Conservation (phyloP, 2,113 vertebrate genomes). For the Prunella himalayana region DNA sequence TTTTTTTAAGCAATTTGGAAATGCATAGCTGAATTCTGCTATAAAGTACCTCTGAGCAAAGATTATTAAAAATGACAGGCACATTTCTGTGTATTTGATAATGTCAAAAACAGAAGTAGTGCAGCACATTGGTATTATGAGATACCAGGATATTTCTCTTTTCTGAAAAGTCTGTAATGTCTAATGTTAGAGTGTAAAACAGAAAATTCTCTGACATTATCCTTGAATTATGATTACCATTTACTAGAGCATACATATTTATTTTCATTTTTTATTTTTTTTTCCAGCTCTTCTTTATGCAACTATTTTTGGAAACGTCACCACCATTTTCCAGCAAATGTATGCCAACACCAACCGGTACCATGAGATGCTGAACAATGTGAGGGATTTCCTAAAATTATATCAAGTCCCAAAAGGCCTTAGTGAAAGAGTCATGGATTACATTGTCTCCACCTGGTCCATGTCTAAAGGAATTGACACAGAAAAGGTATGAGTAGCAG, state of each 20-base stretch:
- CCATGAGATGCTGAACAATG: constrained; percentile 97
- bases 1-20: not conserved
- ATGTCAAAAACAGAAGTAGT: not conserved
- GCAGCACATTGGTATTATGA: not conserved
- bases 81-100: constrained; percentile 13
- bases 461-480: constrained; percentile 99
- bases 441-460: constrained; percentile 97
- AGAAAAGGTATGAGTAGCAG: constrained; percentile 83
- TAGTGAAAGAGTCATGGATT: constrained; percentile 98
- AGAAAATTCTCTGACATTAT: not conserved
- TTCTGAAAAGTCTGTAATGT: not conserved
- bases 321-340: constrained; percentile 99
- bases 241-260: not conserved
- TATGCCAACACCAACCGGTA: constrained; percentile 98
- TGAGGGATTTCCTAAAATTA: constrained; percentile 94
- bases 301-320: constrained; percentile 98
- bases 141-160: constrained; percentile 2
- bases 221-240: not conserved
- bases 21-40: not conserved
- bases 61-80: constrained; percentile 29
- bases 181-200: not conserved
- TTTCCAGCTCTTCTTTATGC: constrained; percentile 91
- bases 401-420: constrained; percentile 98
- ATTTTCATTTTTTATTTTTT: constrained; percentile 20
- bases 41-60: not conserved